Evolutionary conservation across 2,888 invertebrate species (phyloP), one percentile per base, ranked within the genome.

Genomic region (Leuctra nigra): DNA sequence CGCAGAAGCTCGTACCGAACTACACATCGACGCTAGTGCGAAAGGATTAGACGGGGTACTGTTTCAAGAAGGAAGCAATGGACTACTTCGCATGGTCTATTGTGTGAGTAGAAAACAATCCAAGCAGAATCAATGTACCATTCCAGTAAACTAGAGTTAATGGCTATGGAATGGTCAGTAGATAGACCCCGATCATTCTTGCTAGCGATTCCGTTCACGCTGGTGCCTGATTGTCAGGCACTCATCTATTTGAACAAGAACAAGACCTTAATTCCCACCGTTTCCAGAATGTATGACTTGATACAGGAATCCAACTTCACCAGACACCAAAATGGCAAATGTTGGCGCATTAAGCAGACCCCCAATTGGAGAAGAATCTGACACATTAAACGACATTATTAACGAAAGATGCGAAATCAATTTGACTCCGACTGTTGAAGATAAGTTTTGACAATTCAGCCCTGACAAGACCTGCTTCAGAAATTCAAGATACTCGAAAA

Each of bases 21-120:
- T 63, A 13, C 60, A 63, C 46, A 62, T 61, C 0, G 61, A 62
- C 39, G 63, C 63, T 11, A 60, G 56, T n/a, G 25, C 55, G 0
- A 23, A 33, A 3, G 63, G 64, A 0, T 14, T 64, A 1, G 61
- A 53, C 1, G 62, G 59, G 0, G 61, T 63, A 46, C 23, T 64
- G 1, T 41, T 64, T 0, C 63, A 64, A 50, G 25, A 24, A 0
- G 53, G 58, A 13, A 41, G 58, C 18, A 16, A 41, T 1, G 55
- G 44, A 3, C 56, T 46, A n/a, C 47, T 61, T 25, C 53, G 57
- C 9, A 56, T 54, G 1, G 61, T 60, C 16, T 56, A 57, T 39
- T 47, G n/a, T 47, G 20, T 1, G 35, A 56, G 2, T n/a, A n/a
- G n/a, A n/a, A n/a, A n/a, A n/a, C n/a, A n/a, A n/a, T n/a, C n/a